Percentiles rank a stretch among this genome's conserved stretches.
Evolutionary conservation across 2,797 vertebrate species (phyloP).

Genomic region (Alosa sapidissima): DNA sequence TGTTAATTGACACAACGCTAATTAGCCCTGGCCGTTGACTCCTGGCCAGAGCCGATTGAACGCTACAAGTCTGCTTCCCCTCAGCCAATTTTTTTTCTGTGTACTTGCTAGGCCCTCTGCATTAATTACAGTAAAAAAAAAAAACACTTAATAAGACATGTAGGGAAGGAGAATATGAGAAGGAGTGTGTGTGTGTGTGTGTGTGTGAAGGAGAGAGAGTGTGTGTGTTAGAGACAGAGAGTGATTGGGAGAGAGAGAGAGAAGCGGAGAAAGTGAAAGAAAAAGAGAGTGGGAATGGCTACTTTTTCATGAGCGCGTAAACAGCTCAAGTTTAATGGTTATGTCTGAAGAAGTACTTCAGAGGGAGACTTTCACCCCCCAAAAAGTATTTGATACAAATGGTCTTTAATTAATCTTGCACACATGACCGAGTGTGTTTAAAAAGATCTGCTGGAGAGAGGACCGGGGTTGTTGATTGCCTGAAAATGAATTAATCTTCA

Average conservation of each 20-base stretch:
- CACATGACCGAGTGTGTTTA: conserved; percentile 52
- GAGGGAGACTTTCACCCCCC: conserved; percentile 49
- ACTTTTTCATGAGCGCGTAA: conserved; percentile 51
- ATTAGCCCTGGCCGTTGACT: conserved; percentile 55
- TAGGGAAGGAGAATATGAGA: neutral
- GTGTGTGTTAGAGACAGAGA: conserved; percentile 4
- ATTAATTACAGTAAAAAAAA: conserved; percentile 68
- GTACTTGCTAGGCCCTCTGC: conserved; percentile 57
- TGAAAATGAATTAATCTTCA: conserved; percentile 56
- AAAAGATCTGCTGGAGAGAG: conserved; percentile 56
- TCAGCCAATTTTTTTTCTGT: conserved; percentile 27
- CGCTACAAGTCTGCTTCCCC: conserved; percentile 46
- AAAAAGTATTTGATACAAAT: conserved; percentile 65
- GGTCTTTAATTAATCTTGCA: conserved; percentile 67
- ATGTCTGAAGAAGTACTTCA: conserved; percentile 60
- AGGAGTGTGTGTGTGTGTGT: neutral
- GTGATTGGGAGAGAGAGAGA: neutral
- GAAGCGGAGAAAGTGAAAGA: conserved; percentile 48
- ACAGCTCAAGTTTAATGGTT: conserved; percentile 59
- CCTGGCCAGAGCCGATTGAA: conserved; percentile 44
- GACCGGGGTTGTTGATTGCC: conserved; percentile 58
- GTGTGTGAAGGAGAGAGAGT: conserved; percentile 26
- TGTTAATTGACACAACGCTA: conserved; percentile 63
- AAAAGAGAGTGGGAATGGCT: neutral
- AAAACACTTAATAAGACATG: conserved; percentile 64